These are phyloP conservation scores for Dendrolimus pini DNA, from an alignment of 2,888 invertebrate genomes.

Conservation along the genomic window DNA sequence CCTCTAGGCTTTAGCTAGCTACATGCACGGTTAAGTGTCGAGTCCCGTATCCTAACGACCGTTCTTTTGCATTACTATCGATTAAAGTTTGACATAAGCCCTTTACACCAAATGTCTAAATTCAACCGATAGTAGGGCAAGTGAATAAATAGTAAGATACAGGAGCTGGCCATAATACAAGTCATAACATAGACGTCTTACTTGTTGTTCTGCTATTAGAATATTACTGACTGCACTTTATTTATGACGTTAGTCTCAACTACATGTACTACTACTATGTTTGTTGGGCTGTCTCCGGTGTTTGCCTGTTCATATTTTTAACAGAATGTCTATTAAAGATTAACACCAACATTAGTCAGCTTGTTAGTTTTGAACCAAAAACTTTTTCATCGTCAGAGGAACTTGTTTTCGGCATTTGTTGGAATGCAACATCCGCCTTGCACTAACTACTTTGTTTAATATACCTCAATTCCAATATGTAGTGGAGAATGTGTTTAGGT, in stretches of 20 bases:
- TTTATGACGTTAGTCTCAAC: too few species aligned
- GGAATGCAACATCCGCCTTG: conserved; percentile 55
- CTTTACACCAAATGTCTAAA: too few species aligned
- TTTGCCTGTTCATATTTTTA: conserved; percentile 36
- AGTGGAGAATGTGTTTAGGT: conserved; percentile 64
- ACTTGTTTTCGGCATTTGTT: conserved; percentile 40
- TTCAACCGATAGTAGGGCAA: too few species aligned
- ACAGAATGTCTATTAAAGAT: conserved; percentile 32
- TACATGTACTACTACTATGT: too few species aligned
- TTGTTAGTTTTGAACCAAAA: conserved; percentile 47
- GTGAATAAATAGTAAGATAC: too few species aligned
- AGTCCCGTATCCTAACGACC: background rate
- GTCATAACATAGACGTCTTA: too few species aligned
- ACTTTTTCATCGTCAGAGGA: conserved; percentile 26
- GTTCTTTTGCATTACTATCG: too few species aligned
- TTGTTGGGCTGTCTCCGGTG: conserved; percentile 47
- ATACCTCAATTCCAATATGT: conserved; percentile 44
- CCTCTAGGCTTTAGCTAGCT: conserved; percentile 16
- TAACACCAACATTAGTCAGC: conserved; percentile 51
- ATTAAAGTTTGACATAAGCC: background rate
- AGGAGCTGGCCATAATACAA: too few species aligned
- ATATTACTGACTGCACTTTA: too few species aligned
- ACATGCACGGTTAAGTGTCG: conserved; percentile 9
- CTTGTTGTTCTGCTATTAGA: too few species aligned
- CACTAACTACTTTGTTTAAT: conserved; percentile 35